Base-by-base conservation (phyloP, 2,797 vertebrate genomes). In the Centroberyx gerrardi region DNA sequence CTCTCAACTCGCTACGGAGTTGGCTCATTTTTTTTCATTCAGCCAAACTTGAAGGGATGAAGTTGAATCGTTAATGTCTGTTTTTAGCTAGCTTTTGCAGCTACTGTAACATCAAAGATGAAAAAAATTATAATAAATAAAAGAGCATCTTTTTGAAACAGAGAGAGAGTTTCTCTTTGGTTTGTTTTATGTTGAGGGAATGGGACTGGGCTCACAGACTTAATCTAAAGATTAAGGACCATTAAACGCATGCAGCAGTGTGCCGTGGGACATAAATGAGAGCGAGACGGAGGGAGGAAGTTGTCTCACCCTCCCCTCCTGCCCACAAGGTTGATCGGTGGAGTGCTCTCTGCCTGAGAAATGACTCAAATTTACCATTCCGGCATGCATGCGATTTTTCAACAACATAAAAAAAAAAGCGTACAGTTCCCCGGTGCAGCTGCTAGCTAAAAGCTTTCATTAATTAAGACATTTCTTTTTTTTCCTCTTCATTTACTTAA, bases 61-160 rank as follows among this genome's bases (percentile, higher is more conserved):
- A 74, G 84, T 91, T 75, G 73, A 82, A 90, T 83, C 80, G 87
- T 94, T 94, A 93, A 93, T 93, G 93, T 91, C 85, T 84, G 95
- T 94, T 94, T 94, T 93, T 94, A 95, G 95, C 94, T 95, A 97
- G 95, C 95, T 89, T 95, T 93, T 91, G 90, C 94, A 93, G 91
- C 94, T 94, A 88, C 90, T 92, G 89, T 88, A 96, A 96, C 97
- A 97, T 97, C 96, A 97, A 97, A 97, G 96, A 97, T 97, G 97
- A 97, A 97, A 95, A 94, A 92, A 83, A 74, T 74, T 70, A 67
- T 28, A 52, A 72, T 63, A 82, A 86, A 83, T 54, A 82, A 88
- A 89, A 75, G 5, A 72, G 56, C n/a, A 29, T 74, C 51, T 78
- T 81, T 80, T 40, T 94, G 94, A 89, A 89, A 94, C 49, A 90